Evolutionary conservation across 1,140 invertebrate genomes (phyloP).

Genomic region (Zaprionus ghesquierei): DNA sequence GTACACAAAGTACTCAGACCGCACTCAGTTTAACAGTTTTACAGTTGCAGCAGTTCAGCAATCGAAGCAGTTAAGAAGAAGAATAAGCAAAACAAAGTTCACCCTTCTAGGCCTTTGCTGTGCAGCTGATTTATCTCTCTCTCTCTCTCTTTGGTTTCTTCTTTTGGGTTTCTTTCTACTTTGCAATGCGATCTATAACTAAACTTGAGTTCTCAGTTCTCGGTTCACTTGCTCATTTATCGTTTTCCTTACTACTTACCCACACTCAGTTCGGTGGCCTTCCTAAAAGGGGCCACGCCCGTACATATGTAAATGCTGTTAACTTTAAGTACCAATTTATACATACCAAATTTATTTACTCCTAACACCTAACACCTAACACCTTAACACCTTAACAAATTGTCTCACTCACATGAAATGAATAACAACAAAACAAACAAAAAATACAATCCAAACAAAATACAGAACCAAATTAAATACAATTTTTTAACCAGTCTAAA

Average conservation of each 20-base stretch:
- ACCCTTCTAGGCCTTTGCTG: slow-evolving; percentile 33
- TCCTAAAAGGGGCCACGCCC: slow-evolving; percentile 13
- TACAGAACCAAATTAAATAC: slow-evolving; percentile 35
- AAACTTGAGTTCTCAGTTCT: slow-evolving; percentile 21
- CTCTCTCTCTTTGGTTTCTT: slow-evolving; percentile 22
- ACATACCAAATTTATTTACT: slow-evolving; percentile 19
- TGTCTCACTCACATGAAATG: slow-evolving; percentile 45
- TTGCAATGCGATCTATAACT: slow-evolving; percentile 14
- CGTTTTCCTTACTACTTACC: slow-evolving; percentile 16
- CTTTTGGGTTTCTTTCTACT: slow-evolving; percentile 13
- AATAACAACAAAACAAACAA: slow-evolving; percentile 6
- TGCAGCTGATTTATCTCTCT: slow-evolving; percentile 39
- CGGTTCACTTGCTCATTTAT: slow-evolving; percentile 17
- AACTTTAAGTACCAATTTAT: slow-evolving; percentile 46
- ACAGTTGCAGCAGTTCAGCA: slow-evolving; percentile 17
- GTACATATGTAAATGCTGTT: slow-evolving; percentile 74
- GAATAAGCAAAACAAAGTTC: slow-evolving; percentile 19
- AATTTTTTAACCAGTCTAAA: slow-evolving; percentile 68
- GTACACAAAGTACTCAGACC: not conserved
- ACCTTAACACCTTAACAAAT: slow-evolving; percentile 52
- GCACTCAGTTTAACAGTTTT: slow-evolving; percentile 1
- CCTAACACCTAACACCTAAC: not conserved
- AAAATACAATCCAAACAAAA: slow-evolving; percentile 11
- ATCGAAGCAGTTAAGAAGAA: slow-evolving; percentile 5
- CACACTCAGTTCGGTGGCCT: slow-evolving; percentile 26